phyloP scores from a whole-genome alignment of 2,888 invertebrate species.

The Lampropteryx suffumata region DNA sequence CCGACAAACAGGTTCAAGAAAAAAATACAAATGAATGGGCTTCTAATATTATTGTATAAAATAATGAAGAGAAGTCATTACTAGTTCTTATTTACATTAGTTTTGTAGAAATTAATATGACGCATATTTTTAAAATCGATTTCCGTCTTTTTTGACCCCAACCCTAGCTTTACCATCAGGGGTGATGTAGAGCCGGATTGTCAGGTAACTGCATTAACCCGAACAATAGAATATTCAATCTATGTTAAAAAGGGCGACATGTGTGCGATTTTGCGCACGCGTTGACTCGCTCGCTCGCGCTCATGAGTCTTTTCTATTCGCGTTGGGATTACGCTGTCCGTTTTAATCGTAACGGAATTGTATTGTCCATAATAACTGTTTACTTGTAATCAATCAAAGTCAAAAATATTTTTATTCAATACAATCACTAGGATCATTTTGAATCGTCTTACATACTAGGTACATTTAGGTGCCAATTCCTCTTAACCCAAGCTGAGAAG shows the following conservation, averaged over 20 bases:
- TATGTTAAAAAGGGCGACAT: constrained; percentile 65
- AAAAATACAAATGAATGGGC: too few species aligned
- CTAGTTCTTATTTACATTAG: too few species aligned
- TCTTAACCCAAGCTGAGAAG: too few species aligned
- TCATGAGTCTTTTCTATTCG: neutral
- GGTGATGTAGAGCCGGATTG: constrained; percentile 42
- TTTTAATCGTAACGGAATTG: constrained; percentile 57
- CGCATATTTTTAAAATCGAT: too few species aligned
- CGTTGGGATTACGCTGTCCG: constrained; percentile 48
- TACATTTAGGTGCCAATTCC: too few species aligned
- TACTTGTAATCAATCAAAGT: neutral
- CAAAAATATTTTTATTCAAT: too few species aligned
- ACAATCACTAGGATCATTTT: too few species aligned
- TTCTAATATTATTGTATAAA: too few species aligned
- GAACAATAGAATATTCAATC: constrained; percentile 73
- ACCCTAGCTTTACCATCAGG: constrained; percentile 22
- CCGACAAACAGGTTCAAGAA: too few species aligned
- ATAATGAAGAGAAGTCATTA: too few species aligned
- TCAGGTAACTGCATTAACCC: constrained; percentile 69
- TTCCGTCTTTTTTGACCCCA: constrained; percentile 5
- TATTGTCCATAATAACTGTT: constrained; percentile 36
- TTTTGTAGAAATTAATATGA: too few species aligned
- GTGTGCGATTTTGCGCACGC: constrained; percentile 66
- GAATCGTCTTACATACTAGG: too few species aligned
- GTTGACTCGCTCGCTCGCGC: constrained; percentile 43